Conservation (phyloP, 2,888 invertebrate genomes). For the Papilio demoleus region DNA sequence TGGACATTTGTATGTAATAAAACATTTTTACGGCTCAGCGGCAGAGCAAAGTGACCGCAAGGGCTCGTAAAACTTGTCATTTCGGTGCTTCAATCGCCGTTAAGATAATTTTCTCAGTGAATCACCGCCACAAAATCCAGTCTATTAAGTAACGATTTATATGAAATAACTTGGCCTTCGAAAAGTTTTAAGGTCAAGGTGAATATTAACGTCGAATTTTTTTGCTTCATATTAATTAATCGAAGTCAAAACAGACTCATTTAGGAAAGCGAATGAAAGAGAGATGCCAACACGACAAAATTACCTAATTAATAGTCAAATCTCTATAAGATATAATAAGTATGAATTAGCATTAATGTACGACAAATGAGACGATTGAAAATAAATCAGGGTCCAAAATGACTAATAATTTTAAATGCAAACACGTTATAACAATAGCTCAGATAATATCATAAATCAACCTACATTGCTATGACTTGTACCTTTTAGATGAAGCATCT, state of each 20-base stretch:
- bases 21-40: conserved; percentile 33
- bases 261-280: background rate
- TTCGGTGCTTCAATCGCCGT: conserved; percentile 41
- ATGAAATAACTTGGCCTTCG: conserved; percentile 17
- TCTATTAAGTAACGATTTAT: conserved; percentile 27
- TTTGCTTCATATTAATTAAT: too few species aligned
- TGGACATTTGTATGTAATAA: conserved; percentile 31
- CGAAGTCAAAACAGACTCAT: background rate
- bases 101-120: conserved; percentile 43
- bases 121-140: conserved; percentile 37
- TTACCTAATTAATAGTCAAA: background rate
- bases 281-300: background rate
- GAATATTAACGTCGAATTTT: background rate
- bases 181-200: conserved; percentile 12
- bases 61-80: conserved; percentile 65
- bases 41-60: conserved; percentile 57
- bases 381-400: background rate
- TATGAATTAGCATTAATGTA: background rate
- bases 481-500: conserved; percentile 34
- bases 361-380: too few species aligned
- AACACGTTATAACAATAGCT: conserved; percentile 20
- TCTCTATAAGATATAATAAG: background rate
- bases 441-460: conserved; percentile 2
- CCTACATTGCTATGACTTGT: conserved; percentile 23
- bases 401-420: conserved; percentile 11